phyloP scores from a whole-genome alignment of 2,113 vertebrate species.

The Carollia perspicillata region DNA sequence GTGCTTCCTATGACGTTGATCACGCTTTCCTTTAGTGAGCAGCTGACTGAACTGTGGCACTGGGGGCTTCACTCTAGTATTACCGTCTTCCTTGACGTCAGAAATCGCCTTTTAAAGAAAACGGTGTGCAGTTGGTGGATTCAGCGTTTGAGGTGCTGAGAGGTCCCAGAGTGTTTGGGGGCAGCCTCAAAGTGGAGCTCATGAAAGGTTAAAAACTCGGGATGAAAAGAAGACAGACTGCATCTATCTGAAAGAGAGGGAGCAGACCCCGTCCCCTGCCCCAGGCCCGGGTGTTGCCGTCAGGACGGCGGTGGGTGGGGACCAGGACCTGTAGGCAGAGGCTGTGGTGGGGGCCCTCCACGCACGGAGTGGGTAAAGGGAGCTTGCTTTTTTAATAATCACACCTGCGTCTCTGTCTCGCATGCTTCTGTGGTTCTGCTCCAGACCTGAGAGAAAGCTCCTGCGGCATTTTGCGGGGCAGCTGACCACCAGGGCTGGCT shows the following conservation, averaged over 20 bases:
- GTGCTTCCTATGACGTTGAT: neutral
- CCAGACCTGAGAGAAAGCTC: neutral
- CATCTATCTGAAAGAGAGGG: neutral
- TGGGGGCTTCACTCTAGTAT: neutral
- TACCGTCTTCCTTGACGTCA: neutral
- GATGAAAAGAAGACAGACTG: neutral
- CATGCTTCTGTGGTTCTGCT: neutral
- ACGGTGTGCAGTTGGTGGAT: neutral
- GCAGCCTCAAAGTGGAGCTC: neutral
- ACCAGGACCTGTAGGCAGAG: neutral
- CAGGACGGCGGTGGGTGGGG: too few relatives aligned
- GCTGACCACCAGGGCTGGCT: neutral
- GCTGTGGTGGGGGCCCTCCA: neutral
- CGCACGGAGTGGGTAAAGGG: neutral
- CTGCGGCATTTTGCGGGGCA: neutral
- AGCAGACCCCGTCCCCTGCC: neutral
- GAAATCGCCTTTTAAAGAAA: neutral
- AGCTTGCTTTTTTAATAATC: neutral
- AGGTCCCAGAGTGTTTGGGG: neutral
- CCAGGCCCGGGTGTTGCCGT: neutral
- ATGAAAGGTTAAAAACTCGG: neutral
- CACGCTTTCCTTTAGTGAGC: neutral
- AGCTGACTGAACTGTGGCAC: accelerated
- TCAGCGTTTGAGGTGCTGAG: neutral
- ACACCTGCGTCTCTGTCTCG: neutral